A percentile compares a stretch with the other conserved stretches of the same genome.
Conservation (phyloP, 2,113 vertebrate species). For the Myiozetetes cayanensis region DNA sequence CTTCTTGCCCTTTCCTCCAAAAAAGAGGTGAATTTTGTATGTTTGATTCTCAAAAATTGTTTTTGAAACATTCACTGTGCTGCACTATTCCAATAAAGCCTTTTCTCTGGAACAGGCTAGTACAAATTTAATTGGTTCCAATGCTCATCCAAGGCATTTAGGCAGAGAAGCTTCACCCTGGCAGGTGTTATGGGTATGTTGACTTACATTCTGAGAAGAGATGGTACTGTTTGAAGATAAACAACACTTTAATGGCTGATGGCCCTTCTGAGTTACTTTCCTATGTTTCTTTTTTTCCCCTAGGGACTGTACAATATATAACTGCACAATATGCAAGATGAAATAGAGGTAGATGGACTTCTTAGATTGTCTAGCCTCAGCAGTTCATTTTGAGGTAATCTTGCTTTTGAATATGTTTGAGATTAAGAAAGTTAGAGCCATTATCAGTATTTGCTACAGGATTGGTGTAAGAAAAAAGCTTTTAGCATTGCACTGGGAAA, state of each 20-base stretch:
- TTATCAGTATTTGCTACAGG: neutral
- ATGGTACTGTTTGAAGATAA: neutral
- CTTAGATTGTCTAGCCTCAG: conserved; percentile 24
- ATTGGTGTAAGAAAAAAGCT: neutral
- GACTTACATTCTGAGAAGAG: neutral
- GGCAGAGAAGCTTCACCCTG: neutral
- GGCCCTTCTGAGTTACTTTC: neutral
- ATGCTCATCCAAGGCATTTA: neutral
- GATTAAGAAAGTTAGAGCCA: neutral
- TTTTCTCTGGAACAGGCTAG: conserved; percentile 11
- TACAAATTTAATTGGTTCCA: neutral
- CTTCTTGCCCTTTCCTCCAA: neutral
- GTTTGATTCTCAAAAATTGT: neutral
- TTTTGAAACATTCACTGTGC: neutral
- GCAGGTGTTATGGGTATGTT: neutral
- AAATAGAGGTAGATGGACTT: conserved; percentile 27
- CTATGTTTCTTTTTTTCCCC: neutral
- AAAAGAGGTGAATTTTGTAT: conserved; percentile 52
- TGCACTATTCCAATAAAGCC: conserved; percentile 41
- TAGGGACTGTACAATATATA: neutral
- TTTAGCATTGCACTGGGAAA: neutral
- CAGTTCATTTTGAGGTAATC: conserved; percentile 26
- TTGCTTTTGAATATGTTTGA: neutral
- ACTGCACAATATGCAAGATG: conserved; percentile 9
- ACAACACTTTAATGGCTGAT: neutral